Evolutionary conservation across 2,113 vertebrate species (phyloP).

Genomic region (Asarcornis scutulata): DNA sequence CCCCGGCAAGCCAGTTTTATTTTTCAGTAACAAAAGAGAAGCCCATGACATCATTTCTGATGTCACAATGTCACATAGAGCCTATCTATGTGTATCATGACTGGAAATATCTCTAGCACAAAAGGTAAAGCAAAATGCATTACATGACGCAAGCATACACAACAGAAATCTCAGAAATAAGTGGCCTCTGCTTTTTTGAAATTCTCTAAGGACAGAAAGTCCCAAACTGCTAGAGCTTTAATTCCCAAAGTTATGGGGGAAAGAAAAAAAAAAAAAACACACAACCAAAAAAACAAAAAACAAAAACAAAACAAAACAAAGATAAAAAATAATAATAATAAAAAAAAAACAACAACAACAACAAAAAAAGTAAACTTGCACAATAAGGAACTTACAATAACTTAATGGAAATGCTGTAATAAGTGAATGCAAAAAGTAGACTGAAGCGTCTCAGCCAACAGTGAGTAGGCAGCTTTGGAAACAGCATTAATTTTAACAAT

Average conservation of each 20-base stretch:
- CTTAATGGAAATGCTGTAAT: background rate
- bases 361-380: background rate
- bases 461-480: background rate
- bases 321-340: no score
- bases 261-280: background rate
- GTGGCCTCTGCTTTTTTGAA: background rate
- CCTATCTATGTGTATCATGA: background rate
- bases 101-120: background rate
- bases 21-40: background rate
- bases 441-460: background rate
- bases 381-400: background rate
- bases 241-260: background rate
- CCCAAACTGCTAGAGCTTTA: background rate
- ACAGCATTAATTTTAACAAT: background rate
- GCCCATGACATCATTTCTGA: background rate
- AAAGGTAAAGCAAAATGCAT: background rate
- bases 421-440: background rate
- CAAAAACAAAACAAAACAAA: no score
- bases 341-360: no score
- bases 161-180: background rate
- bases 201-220: background rate
- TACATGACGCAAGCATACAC: background rate
- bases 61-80: background rate
- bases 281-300: no score
- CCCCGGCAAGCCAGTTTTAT: background rate